These are phyloP conservation scores for Chironomus riparius DNA, from an alignment of 2,888 invertebrate species.

Conservation along the genomic window DNA sequence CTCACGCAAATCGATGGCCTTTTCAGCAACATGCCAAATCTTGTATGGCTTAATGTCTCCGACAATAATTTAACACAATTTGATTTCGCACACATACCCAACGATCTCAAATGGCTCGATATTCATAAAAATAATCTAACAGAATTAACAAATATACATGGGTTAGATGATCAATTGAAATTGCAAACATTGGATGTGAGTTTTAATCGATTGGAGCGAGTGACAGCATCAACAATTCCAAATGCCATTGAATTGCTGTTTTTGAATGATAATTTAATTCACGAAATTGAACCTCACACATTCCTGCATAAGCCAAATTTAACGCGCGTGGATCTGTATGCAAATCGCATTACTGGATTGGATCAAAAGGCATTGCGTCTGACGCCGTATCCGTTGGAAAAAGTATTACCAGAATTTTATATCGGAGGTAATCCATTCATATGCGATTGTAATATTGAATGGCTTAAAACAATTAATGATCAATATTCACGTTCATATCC, in stretches of 20 bases:
- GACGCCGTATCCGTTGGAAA: slow-evolving; percentile 65
- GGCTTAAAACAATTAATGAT: slow-evolving; percentile 86
- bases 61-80: slow-evolving; percentile 84
- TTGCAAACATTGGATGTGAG: slow-evolving; percentile 83
- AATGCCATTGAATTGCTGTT: slow-evolving; percentile 78
- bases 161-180: slow-evolving; percentile 58
- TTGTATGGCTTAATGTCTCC: slow-evolving; percentile 84
- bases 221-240: slow-evolving; percentile 68
- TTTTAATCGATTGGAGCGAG: slow-evolving; percentile 74
- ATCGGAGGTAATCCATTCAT: slow-evolving; percentile 90
- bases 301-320: slow-evolving; percentile 83
- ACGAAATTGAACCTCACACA: slow-evolving; percentile 76
- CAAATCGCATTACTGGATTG: slow-evolving; percentile 83
- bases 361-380: slow-evolving; percentile 80
- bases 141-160: slow-evolving; percentile 67
- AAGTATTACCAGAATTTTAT: slow-evolving; percentile 78
- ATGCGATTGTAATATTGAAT: slow-evolving; percentile 93
- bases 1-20: slow-evolving; percentile 73
- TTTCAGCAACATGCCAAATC: slow-evolving; percentile 71
- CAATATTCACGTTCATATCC: slow-evolving; percentile 76
- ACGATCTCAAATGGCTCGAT: slow-evolving; percentile 78
- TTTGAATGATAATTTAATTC: slow-evolving; percentile 81
- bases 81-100: slow-evolving; percentile 77
- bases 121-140: slow-evolving; percentile 77
- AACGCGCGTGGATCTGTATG: slow-evolving; percentile 83